Conservation (phyloP, 2,797 vertebrate species). For the Sebastes matsubarae region DNA sequence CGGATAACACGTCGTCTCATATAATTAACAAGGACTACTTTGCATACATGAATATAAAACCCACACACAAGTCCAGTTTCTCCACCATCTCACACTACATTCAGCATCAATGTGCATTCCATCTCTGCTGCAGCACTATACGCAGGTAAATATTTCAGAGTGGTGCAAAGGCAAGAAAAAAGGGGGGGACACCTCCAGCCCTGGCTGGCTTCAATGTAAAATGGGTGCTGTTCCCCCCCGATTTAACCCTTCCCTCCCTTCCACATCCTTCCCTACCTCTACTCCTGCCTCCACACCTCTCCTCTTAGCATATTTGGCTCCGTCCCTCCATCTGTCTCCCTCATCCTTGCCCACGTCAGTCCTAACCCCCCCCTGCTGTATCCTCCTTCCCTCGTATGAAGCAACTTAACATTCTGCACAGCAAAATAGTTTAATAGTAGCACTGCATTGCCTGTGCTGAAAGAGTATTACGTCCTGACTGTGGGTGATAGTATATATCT, state of each 20-base stretch:
- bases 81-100: background rate
- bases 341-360: slow-evolving; percentile 28
- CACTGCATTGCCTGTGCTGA: slow-evolving; percentile 8
- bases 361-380: slow-evolving; percentile 15
- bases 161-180: slow-evolving; percentile 64
- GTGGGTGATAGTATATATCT: slow-evolving; percentile 22
- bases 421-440: slow-evolving; percentile 52
- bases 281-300: slow-evolving; percentile 52
- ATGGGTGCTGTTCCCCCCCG: slow-evolving; percentile 72
- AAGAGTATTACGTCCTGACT: slow-evolving; percentile 6
- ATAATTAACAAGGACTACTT: slow-evolving; percentile 56
- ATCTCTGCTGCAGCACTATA: slow-evolving; percentile 44
- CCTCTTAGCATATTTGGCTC: slow-evolving; percentile 39
- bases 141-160: slow-evolving; percentile 66
- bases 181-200: slow-evolving; percentile 52
- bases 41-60: slow-evolving; percentile 58
- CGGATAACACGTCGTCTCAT: slow-evolving; percentile 48
- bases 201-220: slow-evolving; percentile 63
- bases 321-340: slow-evolving; percentile 37
- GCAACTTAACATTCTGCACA: slow-evolving; percentile 58
- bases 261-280: slow-evolving; percentile 49
- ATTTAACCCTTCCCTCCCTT: slow-evolving; percentile 82
- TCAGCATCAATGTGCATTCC: slow-evolving; percentile 17
- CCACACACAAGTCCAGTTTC: slow-evolving; percentile 24
- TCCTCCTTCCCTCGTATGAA: background rate